phyloP scores from a whole-genome alignment of 1,140 invertebrate species.

The Drosophila insularis region DNA sequence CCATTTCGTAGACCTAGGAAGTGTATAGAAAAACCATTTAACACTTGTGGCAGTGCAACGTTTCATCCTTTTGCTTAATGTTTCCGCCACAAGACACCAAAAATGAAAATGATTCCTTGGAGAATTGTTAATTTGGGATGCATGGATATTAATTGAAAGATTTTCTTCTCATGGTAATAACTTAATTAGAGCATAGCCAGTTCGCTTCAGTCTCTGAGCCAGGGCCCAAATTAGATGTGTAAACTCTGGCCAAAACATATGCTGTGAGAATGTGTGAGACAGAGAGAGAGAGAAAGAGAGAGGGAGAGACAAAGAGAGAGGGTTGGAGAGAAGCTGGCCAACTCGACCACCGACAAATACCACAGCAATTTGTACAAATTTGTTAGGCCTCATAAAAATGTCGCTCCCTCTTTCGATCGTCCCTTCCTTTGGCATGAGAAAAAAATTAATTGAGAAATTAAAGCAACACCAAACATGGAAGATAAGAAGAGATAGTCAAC shows the following conservation, averaged over 20 bases:
- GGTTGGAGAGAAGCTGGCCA: slow-evolving; percentile 8
- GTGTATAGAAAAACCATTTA: too few species aligned
- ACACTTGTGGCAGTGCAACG: too few species aligned
- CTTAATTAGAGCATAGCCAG: slow-evolving; percentile 47
- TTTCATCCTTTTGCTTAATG: too few species aligned
- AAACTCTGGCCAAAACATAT: slow-evolving; percentile 42
- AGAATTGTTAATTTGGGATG: slow-evolving; percentile 11
- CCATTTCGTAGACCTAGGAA: neutral
- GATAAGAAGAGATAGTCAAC: slow-evolving; percentile 25
- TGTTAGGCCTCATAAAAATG: slow-evolving; percentile 73
- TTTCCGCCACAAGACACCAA: too few species aligned
- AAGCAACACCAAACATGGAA: slow-evolving; percentile 26
- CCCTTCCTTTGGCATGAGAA: slow-evolving; percentile 34
- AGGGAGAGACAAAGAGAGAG: neutral
- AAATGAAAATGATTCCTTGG: too few species aligned
- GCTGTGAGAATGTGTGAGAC: neutral
- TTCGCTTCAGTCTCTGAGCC: slow-evolving; percentile 26
- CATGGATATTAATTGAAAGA: neutral
- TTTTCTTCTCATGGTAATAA: slow-evolving; percentile 23
- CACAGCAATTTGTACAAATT: slow-evolving; percentile 74
- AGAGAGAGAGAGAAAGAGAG: slow-evolving; percentile 1
- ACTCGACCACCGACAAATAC: slow-evolving; percentile 29
- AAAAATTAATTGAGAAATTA: slow-evolving; percentile 61
- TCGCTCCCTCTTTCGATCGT: slow-evolving; percentile 22
- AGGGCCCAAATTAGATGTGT: slow-evolving; percentile 60